phyloP scores from a whole-genome alignment of 2,888 invertebrate genomes.

The Ecliptopera silaceata region DNA sequence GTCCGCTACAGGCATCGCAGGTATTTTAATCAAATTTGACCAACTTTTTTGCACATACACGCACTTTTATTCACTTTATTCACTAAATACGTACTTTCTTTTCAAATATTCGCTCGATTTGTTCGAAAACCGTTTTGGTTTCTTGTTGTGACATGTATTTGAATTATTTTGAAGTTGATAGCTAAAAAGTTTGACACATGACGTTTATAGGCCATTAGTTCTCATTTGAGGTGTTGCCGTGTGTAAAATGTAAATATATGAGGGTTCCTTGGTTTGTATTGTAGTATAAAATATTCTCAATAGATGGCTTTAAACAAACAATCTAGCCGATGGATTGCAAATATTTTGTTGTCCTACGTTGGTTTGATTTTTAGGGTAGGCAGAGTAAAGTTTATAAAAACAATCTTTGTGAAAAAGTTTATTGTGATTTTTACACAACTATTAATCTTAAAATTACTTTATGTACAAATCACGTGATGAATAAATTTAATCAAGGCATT shows the following conservation, averaged over 20 bases:
- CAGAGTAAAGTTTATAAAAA: neutral
- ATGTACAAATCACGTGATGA: constrained; percentile 50
- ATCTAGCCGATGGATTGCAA: no score
- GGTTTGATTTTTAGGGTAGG: no score
- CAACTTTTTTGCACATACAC: no score
- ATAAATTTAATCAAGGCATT: constrained; percentile 5
- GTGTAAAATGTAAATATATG: no score
- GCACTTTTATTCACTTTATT: neutral
- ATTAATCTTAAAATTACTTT: constrained; percentile 39
- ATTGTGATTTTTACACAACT: constrained; percentile 41
- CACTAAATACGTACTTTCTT: neutral
- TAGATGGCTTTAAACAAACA: no score
- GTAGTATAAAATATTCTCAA: no score
- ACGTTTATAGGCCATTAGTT: neutral
- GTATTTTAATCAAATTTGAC: neutral
- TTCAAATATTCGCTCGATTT: neutral
- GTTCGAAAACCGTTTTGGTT: neutral
- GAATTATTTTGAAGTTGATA: neutral
- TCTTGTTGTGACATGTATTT: neutral
- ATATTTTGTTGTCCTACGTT: no score
- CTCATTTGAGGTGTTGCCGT: no score
- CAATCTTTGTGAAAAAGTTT: constrained; percentile 52
- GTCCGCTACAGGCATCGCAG: constrained; percentile 60
- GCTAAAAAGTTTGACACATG: neutral
- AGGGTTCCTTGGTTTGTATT: no score